These are phyloP conservation scores for Mongoloraphidia duomilia DNA, from an alignment of 2,888 invertebrate species.

Conservation along the genomic window DNA sequence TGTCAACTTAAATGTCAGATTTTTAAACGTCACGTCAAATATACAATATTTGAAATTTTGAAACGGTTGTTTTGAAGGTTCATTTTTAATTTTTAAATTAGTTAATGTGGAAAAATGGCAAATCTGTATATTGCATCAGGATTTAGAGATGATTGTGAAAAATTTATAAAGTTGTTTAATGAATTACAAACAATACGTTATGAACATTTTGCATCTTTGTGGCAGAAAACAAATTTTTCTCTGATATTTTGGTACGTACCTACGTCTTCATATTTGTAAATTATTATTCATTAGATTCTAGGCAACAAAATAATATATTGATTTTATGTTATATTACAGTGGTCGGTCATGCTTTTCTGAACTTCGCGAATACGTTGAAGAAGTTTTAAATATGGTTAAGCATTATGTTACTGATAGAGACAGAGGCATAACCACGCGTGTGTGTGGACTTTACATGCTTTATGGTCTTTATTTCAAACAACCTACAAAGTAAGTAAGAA, in stretches of 20 bases:
- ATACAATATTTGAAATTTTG: no score
- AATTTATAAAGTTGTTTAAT: not conserved
- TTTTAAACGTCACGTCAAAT: no score
- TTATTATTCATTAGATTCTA: no score
- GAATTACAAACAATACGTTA: not conserved
- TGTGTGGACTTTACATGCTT: not conserved
- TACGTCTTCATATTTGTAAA: no score
- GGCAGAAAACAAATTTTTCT: constrained; percentile 1
- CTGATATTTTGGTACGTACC: not conserved
- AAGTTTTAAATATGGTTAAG: not conserved
- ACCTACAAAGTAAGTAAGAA: not conserved
- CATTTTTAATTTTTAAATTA: no score
- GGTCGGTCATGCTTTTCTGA: not conserved
- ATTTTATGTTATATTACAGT: not conserved
- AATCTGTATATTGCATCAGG: not conserved
- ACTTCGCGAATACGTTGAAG: not conserved
- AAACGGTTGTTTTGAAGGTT: no score
- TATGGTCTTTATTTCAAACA: constrained; percentile 3
- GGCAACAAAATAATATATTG: not conserved
- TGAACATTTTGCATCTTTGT: not conserved
- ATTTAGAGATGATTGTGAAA: not conserved
- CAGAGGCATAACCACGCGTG: not conserved
- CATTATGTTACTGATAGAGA: not conserved
- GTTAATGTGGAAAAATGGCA: no score
- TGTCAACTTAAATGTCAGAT: no score